These are phyloP conservation scores for Sciurus niger DNA, from an alignment of 2,113 vertebrate genomes.

Conservation along the genomic window DNA sequence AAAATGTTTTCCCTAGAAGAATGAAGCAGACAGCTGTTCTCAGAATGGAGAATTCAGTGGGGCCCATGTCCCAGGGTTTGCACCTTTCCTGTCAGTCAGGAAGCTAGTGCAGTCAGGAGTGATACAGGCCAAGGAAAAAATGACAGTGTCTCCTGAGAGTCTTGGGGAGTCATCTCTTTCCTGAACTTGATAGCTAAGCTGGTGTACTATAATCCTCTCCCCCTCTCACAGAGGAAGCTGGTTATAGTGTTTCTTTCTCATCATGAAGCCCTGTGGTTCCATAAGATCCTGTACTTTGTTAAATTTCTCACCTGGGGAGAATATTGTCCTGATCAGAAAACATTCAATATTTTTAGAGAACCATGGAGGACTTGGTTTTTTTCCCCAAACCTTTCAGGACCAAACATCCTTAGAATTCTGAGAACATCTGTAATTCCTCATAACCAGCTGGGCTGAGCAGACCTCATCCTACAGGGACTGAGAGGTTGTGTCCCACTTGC, in stretches of 20 bases:
- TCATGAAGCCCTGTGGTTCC: not conserved
- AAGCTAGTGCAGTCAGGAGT: not conserved
- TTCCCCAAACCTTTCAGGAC: not conserved
- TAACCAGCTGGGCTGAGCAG: not conserved
- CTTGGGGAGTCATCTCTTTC: not conserved
- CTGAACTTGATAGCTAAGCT: not conserved
- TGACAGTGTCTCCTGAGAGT: not conserved
- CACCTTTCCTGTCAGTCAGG: not conserved
- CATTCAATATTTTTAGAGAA: not conserved
- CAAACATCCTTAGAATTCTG: not conserved
- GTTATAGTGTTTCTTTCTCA: not conserved
- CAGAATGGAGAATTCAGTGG: not conserved
- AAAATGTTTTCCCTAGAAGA: not conserved
- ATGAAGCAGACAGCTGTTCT: not conserved
- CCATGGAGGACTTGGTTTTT: not conserved
- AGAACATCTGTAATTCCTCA: not conserved
- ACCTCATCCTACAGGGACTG: accelerated
- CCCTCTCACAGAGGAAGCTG: not conserved
- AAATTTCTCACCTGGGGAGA: not conserved
- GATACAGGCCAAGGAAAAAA: not conserved
- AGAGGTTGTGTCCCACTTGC: not conserved
- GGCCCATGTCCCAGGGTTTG: not conserved
- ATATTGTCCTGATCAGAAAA: not conserved
- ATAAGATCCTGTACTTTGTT: not conserved
- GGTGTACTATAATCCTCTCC: not conserved